Percentiles rank a stretch among this genome's conserved stretches.
These are phyloP conservation scores for Copidosoma floridanum DNA, from an alignment of 1,140 invertebrate species.

Conservation along the genomic window DNA sequence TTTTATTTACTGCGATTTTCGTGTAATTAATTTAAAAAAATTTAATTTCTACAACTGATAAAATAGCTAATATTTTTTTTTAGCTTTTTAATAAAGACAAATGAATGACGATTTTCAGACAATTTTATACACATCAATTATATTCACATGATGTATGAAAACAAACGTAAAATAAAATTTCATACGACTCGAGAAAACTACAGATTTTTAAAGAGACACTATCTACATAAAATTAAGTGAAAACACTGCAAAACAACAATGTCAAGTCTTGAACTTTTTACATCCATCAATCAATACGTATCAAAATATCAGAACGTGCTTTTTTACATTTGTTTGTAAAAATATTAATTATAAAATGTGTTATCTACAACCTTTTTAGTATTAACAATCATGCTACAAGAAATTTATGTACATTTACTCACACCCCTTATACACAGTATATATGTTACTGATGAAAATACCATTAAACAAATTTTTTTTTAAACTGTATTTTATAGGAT, in stretches of 20 bases:
- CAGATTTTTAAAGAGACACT: no score
- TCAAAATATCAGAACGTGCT: constrained; percentile 14
- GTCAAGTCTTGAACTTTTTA: constrained; percentile 14
- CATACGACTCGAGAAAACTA: no score
- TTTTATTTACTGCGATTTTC: background rate
- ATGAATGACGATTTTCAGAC: constrained; percentile 16
- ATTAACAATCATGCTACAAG: constrained; percentile 10
- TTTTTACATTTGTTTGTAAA: constrained; percentile 17
- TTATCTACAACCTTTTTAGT: constrained; percentile 19
- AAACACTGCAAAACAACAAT: constrained; percentile 12
- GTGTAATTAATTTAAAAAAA: background rate
- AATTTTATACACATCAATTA: constrained; percentile 19
- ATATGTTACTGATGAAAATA: background rate
- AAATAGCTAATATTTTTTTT: constrained; percentile 1
- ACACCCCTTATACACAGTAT: background rate
- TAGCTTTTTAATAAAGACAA: constrained; percentile 6
- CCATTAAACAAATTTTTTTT: constrained; percentile 4
- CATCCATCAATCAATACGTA: constrained; percentile 15
- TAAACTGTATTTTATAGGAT: constrained; percentile 6
- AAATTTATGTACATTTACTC: constrained; percentile 14
- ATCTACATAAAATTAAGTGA: no score
- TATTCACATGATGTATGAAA: constrained; percentile 24
- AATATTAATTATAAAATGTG: constrained; percentile 19
- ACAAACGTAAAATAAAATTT: no score
- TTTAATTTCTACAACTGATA: background rate